Percentiles rank a stretch among this genome's conserved stretches.
phyloP scores from a whole-genome alignment of 1,140 invertebrate species.

The Lepidostoma basale region DNA sequence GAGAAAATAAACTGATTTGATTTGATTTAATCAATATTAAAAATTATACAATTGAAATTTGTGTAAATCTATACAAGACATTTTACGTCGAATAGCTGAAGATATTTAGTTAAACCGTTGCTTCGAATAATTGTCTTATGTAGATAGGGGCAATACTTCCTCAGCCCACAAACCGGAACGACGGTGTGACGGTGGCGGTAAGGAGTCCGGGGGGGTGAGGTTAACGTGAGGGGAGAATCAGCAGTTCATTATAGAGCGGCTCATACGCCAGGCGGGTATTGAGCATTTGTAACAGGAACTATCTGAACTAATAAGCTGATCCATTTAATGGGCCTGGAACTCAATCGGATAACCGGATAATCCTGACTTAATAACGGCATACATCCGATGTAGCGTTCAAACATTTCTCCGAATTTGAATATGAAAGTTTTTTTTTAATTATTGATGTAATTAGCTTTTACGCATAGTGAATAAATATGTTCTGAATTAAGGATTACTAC shows the following conservation, averaged over 20 bases:
- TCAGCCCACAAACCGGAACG: neutral
- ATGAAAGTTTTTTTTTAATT: neutral
- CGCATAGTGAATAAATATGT: no score
- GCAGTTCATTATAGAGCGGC: conserved; percentile 34
- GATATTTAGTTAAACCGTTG: conserved; percentile 11
- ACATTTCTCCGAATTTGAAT: neutral
- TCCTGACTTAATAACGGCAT: conserved; percentile 23
- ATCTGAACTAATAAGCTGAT: conserved; percentile 22
- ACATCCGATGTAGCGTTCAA: neutral
- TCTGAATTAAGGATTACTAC: no score
- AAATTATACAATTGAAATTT: neutral
- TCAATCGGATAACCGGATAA: conserved; percentile 39
- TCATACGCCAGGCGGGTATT: conserved; percentile 16
- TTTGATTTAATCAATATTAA: neutral
- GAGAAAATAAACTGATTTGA: no score
- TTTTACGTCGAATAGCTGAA: neutral
- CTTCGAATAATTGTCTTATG: conserved; percentile 15
- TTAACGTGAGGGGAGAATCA: conserved; percentile 5
- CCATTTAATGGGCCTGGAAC: conserved; percentile 22
- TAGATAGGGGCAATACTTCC: conserved; percentile 9
- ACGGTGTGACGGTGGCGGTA: neutral
- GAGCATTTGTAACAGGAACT: conserved; percentile 29
- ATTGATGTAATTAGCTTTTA: no score
- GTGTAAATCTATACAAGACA: neutral
- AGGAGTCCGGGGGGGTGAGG: neutral